Evolutionary conservation across 2,113 vertebrate species (phyloP).

Genomic region (Lophura nycthemera): DNA sequence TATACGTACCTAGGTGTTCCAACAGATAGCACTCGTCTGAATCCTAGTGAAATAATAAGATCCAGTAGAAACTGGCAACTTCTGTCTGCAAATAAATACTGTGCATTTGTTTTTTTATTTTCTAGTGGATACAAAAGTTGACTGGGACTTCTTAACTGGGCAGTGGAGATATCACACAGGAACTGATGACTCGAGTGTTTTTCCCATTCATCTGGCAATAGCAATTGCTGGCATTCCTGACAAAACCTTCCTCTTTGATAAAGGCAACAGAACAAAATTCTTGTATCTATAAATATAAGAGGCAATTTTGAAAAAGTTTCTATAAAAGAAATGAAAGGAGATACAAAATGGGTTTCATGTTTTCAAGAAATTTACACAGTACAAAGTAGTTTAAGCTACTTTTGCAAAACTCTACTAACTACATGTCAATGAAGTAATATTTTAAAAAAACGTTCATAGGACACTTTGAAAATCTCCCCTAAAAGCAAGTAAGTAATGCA

Average conservation of each 20-base stretch:
- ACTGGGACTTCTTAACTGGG: constrained; percentile 86
- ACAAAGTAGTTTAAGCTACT: not conserved
- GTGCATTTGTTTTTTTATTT: constrained; percentile 95
- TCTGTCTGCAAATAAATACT: constrained; percentile 92
- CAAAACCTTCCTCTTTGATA: constrained; percentile 88
- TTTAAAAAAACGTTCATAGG: not conserved
- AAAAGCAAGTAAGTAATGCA: not conserved
- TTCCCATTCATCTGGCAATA: constrained; percentile 79
- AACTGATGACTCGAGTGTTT: constrained; percentile 78
- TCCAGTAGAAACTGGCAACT: constrained; percentile 88
- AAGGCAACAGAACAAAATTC: constrained; percentile 79
- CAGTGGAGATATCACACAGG: constrained; percentile 69
- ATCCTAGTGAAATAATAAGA: constrained; percentile 82
- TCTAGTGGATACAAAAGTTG: constrained; percentile 85
- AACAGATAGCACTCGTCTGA: constrained; percentile 88
- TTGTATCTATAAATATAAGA: constrained; percentile 80
- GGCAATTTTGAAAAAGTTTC: not conserved
- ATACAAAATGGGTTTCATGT: rapidly evolving
- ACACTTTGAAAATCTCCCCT: not conserved
- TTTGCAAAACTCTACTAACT: not conserved
- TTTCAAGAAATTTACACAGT: not conserved
- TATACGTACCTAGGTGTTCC: constrained; percentile 90
- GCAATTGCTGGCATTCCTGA: constrained; percentile 85
- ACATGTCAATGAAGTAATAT: rapidly evolving
- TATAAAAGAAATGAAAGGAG: not conserved